A percentile compares a stretch with the other conserved stretches of the same genome.
Conservation (phyloP, 2,888 invertebrate species). For the Aproaerema taeniolella region DNA sequence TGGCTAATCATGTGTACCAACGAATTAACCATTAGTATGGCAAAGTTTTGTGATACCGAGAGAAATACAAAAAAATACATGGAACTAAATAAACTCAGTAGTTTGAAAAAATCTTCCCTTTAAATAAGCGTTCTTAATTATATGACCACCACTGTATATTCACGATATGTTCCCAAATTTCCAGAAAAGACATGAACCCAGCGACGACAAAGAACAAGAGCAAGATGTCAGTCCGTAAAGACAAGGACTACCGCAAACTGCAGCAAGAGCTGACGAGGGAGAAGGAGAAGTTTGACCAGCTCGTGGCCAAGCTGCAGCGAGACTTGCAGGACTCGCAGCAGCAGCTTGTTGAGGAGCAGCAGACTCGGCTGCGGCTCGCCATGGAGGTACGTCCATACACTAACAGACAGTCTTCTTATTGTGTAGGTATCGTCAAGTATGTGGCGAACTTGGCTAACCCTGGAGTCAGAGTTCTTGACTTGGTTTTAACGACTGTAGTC, state of each 20-base stretch:
- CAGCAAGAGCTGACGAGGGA: slow-evolving; percentile 96
- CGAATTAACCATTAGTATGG: too few species aligned
- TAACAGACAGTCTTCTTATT: not conserved
- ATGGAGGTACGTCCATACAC: slow-evolving; percentile 82
- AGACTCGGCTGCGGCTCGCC: slow-evolving; percentile 84
- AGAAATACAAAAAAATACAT: too few species aligned
- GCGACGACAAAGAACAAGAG: slow-evolving; percentile 87
- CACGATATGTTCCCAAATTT: too few species aligned
- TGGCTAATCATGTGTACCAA: too few species aligned
- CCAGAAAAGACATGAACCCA: slow-evolving; percentile 79
- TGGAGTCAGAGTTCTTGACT: too few species aligned
- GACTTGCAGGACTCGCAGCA: slow-evolving; percentile 92
- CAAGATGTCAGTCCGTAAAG: slow-evolving; percentile 90
- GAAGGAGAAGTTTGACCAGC: slow-evolving; percentile 94
- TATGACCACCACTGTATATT: too few species aligned
- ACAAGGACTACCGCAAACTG: slow-evolving; percentile 95
- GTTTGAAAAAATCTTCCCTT: too few species aligned
- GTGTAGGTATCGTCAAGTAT: not conserved
- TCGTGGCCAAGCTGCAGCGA: slow-evolving; percentile 88
- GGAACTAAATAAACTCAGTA: too few species aligned
- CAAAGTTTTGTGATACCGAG: too few species aligned
- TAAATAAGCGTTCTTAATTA: too few species aligned
- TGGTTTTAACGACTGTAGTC: too few species aligned
- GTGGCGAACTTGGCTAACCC: too few species aligned
- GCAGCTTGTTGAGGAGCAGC: slow-evolving; percentile 84